Base-by-base conservation (phyloP, 2,888 invertebrate genomes). In the Dendrolimus houi region DNA sequence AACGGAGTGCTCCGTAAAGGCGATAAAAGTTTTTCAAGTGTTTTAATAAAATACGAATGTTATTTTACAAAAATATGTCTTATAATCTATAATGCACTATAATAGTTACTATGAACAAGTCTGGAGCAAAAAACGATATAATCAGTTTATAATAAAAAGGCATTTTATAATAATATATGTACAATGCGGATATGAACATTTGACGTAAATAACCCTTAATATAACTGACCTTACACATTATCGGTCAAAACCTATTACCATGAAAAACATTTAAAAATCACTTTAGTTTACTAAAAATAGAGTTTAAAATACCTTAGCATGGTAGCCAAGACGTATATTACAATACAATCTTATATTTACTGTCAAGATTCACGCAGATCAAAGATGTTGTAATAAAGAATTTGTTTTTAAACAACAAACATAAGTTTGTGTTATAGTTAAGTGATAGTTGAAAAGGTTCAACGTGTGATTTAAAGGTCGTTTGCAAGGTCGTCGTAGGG, bases 401-500 rank as follows among this genome's bases (percentile, higher is more conserved):
- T 17, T 54, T 60, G 54, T 62, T 55, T 52, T 8, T 42, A 60
- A 56, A 52, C 40, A 59, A 12, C 54, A 59, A 54, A 56, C 52
- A 52, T 40, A 64, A 59, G 13, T 58, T 66, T 55, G 62, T 63
- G 57, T 62, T 61, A 56, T n/a, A 53, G 55, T 54, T 41, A 58
- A 63, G 79, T 74, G 78, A 82, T 75, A 81, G 80, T 81, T 71
- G 67, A 72, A 76, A 75, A 75, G 71, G 74, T 75, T 74, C 69
- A 65, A 63, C 60, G 58, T 64, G 67, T 74, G 74, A 72, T 69
- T 69, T 64, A 77, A 75, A 85, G 85, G 85, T 70, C 79, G 77
- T 68, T 65, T 13, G 69, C 81, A 82, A 84, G 83, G 81, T 64
- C 70, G 74, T 62, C 60, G 6, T 64, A 56, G 40, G 47, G 47